phyloP scores from a whole-genome alignment of 2,113 vertebrate genomes.

The Mola mola region DNA sequence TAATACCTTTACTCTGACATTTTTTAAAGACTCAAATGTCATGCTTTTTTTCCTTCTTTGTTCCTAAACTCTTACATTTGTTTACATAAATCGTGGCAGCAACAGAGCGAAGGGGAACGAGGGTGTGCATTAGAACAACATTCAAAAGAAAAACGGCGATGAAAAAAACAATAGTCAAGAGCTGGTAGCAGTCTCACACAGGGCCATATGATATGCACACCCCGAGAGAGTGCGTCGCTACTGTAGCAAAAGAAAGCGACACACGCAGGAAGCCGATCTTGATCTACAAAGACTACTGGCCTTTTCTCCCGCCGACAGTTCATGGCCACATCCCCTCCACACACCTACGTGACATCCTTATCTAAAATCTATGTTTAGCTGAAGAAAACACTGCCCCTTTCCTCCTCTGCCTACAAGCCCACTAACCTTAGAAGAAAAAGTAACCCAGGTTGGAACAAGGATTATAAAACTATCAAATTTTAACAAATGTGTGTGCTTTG shows the following conservation, averaged over 20 bases:
- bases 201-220: not conserved
- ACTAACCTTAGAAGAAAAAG: conserved; percentile 11
- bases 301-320: conserved; percentile 6
- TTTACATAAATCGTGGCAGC: conserved; percentile 1
- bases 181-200: not conserved
- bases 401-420: conserved; percentile 12
- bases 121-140: not conserved
- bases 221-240: not conserved
- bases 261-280: conserved; percentile 1
- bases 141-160: not conserved
- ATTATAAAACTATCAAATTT: conserved; percentile 1
- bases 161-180: not conserved
- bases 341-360: conserved; percentile 56
- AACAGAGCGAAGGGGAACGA: conserved; percentile 1
- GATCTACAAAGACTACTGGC: conserved; percentile 8
- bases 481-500: conserved; percentile 4
- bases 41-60: too few relatives aligned
- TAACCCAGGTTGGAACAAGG: not conserved
- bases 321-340: conserved; percentile 1
- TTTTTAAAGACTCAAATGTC: too few relatives aligned
- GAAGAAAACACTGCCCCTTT: conserved; percentile 16
- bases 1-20: too few relatives aligned
- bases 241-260: conserved; percentile 13
- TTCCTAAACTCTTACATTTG: not conserved
- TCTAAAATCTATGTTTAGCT: conserved; percentile 58